A percentile compares a stretch with the other conserved stretches of the same genome.
These are phyloP conservation scores for Rhabdomys pumilio DNA, from an alignment of 2,797 vertebrate species.

Conservation along the genomic window DNA sequence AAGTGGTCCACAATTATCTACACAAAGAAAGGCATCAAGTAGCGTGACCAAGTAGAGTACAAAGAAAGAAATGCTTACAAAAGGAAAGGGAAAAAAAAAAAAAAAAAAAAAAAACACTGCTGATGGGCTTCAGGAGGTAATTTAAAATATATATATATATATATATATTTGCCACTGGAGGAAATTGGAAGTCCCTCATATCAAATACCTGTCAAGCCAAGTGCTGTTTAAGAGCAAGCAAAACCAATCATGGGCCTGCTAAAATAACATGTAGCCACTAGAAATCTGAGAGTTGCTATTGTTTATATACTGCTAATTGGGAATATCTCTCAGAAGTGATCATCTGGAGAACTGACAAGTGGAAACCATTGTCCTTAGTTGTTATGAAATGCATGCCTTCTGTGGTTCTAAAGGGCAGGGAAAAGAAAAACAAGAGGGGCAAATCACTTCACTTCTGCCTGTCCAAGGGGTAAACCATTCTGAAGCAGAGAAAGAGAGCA, in stretches of 20 bases:
- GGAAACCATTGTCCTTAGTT: not conserved
- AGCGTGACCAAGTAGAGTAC: constrained; percentile 31
- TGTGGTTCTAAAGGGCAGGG: not conserved
- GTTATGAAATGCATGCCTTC: not conserved
- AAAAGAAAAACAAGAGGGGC: not conserved
- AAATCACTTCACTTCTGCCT: not conserved
- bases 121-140: not conserved
- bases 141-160: not conserved
- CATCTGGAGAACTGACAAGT: not conserved
- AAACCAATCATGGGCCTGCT: not conserved
- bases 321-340: not conserved
- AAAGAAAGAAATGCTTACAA: constrained; percentile 58
- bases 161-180: not conserved
- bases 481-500: not conserved
- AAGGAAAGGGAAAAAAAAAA: not conserved
- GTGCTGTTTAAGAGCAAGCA: not conserved
- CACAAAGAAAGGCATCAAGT: constrained; percentile 43
- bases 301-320: not conserved
- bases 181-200: not conserved
- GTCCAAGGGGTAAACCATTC: not conserved
- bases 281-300: not conserved
- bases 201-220: constrained; percentile 17
- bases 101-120: no score
- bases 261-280: not conserved
- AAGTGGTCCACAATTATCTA: constrained; percentile 54